Evolutionary conservation across 2,888 invertebrate species (phyloP).

Genomic region (Eugnorisma glareosa): DNA sequence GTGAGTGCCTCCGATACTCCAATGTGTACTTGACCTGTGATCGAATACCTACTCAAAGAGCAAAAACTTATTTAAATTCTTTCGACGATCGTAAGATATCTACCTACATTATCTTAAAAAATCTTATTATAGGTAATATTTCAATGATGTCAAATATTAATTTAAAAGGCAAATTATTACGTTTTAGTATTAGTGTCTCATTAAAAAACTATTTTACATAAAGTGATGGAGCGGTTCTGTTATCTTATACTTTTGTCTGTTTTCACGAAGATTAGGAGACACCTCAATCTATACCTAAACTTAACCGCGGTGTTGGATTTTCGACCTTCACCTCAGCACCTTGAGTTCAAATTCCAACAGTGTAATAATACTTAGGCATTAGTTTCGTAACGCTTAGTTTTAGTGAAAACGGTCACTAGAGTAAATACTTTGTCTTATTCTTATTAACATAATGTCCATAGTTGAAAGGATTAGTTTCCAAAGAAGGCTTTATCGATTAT

Average conservation of each 20-base stretch:
- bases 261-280: neutral
- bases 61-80: constrained; percentile 19
- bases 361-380: neutral
- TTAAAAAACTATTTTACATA: constrained; percentile 60
- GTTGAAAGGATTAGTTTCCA: constrained; percentile 52
- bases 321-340: neutral
- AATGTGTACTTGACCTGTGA: constrained; percentile 46
- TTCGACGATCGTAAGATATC: constrained; percentile 6
- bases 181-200: constrained; percentile 43
- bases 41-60: neutral
- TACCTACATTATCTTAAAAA: constrained; percentile 22
- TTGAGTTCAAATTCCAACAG: constrained; percentile 1
- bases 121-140: constrained; percentile 40
- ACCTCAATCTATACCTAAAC: neutral
- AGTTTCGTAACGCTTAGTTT: neutral
- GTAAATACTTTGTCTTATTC: neutral
- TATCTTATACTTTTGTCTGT: constrained; percentile 4
- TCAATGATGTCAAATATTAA: constrained; percentile 35
- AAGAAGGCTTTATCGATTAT: constrained; percentile 42
- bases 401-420: neutral
- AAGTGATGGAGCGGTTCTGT: constrained; percentile 41
- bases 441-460: constrained; percentile 53
- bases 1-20: constrained; percentile 28
- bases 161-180: constrained; percentile 51
- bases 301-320: neutral